Evolutionary conservation across 1,140 invertebrate species (phyloP).

Genomic region (Heliconius himera): DNA sequence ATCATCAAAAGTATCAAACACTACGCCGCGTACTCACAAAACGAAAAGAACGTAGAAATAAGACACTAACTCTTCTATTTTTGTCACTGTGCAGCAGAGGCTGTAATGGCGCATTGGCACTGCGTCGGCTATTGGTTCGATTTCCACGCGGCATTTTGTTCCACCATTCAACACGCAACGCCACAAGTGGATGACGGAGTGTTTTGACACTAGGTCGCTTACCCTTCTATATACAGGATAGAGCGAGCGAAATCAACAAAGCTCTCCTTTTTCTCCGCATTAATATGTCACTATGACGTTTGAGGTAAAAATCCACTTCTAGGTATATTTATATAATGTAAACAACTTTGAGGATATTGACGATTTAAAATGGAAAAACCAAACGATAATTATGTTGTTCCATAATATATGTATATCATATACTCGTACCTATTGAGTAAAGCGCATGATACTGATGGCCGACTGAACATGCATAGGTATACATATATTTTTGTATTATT

Average conservation of each 20-base stretch:
- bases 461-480: neutral
- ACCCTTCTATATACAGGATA: too few species aligned
- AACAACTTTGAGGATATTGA: conserved; percentile 3
- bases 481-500: neutral
- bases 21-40: neutral
- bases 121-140: too few species aligned
- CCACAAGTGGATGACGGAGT: too few species aligned
- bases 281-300: neutral
- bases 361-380: neutral
- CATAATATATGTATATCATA: neutral
- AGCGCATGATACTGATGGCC: neutral
- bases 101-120: too few species aligned
- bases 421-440: neutral
- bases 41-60: neutral
- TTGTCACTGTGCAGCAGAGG: too few species aligned
- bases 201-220: too few species aligned
- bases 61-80: neutral
- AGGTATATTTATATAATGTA: neutral
- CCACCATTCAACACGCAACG: too few species aligned
- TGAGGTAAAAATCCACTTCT: neutral
- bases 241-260: too few species aligned
- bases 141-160: too few species aligned
- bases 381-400: neutral
- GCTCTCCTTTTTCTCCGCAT: too few species aligned
- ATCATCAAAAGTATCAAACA: too few species aligned